Conservation (phyloP, 1,140 invertebrate genomes). For the Chrysopa pallens region DNA sequence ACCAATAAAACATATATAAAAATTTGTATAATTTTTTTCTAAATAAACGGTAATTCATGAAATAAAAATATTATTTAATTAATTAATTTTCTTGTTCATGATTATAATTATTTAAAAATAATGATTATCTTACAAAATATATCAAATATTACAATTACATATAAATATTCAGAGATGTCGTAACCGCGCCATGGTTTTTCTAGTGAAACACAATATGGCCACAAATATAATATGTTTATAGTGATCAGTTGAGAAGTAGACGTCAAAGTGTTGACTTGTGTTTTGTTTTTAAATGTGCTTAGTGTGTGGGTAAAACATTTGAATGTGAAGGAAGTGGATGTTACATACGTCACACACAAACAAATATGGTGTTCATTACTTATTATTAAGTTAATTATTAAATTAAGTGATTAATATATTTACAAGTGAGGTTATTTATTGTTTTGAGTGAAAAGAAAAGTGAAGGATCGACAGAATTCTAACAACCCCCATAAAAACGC, state of each 20-base stretch:
- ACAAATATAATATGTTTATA: too few relatives aligned
- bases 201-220: too few relatives aligned
- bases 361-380: neutral
- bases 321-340: neutral
- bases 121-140: too few relatives aligned
- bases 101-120: too few relatives aligned
- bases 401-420: neutral
- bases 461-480: neutral
- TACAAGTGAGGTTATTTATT: neutral
- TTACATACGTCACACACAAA: neutral
- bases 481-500: neutral
- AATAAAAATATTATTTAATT: too few relatives aligned
- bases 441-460: neutral
- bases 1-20: too few relatives aligned
- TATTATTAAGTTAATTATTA: neutral
- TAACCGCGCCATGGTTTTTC: too few relatives aligned
- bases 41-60: too few relatives aligned
- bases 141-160: too few relatives aligned
- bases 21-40: too few relatives aligned
- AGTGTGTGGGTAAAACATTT: neutral
- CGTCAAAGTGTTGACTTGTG: neutral
- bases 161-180: too few relatives aligned
- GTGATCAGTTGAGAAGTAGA: neutral
- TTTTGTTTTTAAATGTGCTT: neutral
- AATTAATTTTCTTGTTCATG: too few relatives aligned